Conservation (phyloP, 2,888 invertebrate genomes). For the Eilema depressum region DNA sequence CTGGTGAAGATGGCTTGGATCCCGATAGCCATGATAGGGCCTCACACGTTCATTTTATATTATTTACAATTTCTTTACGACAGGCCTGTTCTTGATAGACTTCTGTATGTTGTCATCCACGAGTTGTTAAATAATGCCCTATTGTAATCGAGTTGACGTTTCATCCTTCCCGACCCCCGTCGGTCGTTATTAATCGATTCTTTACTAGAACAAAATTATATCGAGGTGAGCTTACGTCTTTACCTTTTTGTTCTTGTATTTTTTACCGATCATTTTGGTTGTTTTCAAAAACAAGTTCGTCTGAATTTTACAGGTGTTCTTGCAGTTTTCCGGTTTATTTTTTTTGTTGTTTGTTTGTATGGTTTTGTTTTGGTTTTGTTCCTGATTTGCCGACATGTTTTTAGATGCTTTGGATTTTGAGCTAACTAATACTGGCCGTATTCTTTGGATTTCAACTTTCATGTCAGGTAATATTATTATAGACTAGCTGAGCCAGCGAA, state of each 20-base stretch:
- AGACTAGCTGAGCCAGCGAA: no score
- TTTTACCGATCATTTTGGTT: conserved; percentile 22
- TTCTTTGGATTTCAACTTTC: no score
- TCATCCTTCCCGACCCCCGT: conserved; percentile 54
- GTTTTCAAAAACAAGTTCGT: not conserved
- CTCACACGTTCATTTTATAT: no score
- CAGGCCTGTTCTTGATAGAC: not conserved
- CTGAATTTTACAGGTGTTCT: not conserved
- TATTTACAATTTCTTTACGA: no score
- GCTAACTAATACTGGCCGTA: no score
- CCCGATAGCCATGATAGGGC: no score
- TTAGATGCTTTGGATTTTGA: no score
- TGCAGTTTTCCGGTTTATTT: not conserved
- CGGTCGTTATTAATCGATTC: conserved; percentile 58
- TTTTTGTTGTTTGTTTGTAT: not conserved
- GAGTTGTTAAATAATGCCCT: conserved; percentile 58
- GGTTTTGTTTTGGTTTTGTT: not conserved
- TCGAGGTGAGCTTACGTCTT: conserved; percentile 6
- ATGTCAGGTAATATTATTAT: no score
- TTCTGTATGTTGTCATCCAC: conserved; percentile 23
- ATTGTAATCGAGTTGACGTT: conserved; percentile 62
- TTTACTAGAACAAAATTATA: conserved; percentile 24
- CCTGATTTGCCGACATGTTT: no score
- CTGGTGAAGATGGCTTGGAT: no score
- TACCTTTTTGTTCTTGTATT: not conserved